Conservation (phyloP, 1,140 invertebrate species). For the Forficula auricularia region DNA sequence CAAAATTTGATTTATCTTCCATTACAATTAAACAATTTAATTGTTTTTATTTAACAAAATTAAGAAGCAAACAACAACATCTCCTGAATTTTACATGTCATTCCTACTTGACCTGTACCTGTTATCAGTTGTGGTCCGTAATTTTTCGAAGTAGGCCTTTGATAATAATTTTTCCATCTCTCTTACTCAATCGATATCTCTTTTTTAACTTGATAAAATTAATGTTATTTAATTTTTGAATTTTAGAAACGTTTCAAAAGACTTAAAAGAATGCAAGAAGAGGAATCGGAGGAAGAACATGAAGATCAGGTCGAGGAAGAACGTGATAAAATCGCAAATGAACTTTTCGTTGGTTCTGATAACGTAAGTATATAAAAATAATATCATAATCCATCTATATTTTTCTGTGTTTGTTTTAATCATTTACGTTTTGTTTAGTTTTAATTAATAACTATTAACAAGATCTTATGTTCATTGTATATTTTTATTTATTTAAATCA, state of each 20-base stretch:
- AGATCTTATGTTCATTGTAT: too few species aligned
- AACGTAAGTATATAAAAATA: slow-evolving; percentile 43
- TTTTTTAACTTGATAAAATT: not conserved
- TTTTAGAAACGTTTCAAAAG: slow-evolving; percentile 77
- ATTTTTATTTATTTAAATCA: too few species aligned
- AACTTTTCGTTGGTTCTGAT: slow-evolving; percentile 68
- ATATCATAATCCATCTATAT: not conserved
- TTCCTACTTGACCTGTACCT: too few species aligned
- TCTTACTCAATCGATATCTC: not conserved
- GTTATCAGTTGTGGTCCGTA: too few species aligned
- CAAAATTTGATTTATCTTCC: too few species aligned
- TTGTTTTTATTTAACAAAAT: too few species aligned
- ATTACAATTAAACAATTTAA: too few species aligned
- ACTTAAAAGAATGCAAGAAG: slow-evolving; percentile 63
- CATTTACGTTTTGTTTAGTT: not conserved
- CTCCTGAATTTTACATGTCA: too few species aligned
- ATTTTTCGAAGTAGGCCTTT: too few species aligned
- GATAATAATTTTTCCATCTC: not conserved
- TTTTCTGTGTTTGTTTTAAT: slow-evolving; percentile 6
- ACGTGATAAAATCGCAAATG: slow-evolving; percentile 72
- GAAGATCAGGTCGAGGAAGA: slow-evolving; percentile 50
- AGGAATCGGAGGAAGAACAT: slow-evolving; percentile 70
- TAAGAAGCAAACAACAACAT: too few species aligned
- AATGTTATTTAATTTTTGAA: slow-evolving; percentile 11
- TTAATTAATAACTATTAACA: slow-evolving; percentile 5